Evolutionary conservation across 2,113 vertebrate species (phyloP).

Genomic region (Notarius quadriscutis): DNA sequence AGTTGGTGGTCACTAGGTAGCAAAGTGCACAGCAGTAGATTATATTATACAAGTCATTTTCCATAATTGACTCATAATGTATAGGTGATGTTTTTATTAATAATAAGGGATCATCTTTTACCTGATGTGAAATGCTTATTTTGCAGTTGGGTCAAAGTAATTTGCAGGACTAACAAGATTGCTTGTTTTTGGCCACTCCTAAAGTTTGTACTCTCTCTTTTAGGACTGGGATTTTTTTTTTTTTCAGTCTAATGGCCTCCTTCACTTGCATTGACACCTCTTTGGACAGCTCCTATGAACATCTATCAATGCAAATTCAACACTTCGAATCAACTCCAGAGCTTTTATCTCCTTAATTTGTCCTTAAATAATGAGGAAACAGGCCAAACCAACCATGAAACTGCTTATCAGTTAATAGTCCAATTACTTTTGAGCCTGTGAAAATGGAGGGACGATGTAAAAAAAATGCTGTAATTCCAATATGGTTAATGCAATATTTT

Average conservation of each 20-base stretch:
- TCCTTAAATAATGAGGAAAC: not conserved
- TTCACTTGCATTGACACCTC: not conserved
- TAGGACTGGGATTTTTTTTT: not conserved
- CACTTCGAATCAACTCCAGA: not conserved
- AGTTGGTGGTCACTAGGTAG: not conserved
- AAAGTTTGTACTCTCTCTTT: not conserved
- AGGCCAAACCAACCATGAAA: not conserved
- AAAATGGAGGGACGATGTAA: not conserved
- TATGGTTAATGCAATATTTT: not conserved
- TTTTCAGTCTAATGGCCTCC: not conserved
- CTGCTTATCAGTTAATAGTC: not conserved
- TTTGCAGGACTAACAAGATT: constrained; percentile 26
- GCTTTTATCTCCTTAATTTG: not conserved
- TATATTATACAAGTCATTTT: not conserved
- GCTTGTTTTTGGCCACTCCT: not conserved
- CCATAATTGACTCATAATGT: not conserved
- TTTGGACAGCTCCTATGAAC: not conserved
- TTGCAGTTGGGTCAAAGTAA: constrained; percentile 6
- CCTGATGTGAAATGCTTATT: constrained; percentile 1
- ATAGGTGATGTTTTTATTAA: constrained; percentile 24
- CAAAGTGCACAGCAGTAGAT: not conserved
- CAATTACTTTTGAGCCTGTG: not conserved
- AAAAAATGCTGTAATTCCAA: not conserved
- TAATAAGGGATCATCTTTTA: constrained; percentile 29
- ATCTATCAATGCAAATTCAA: not conserved